Evolutionary conservation across 1,140 invertebrate genomes (phyloP), one percentile per base, ranked within the genome.

Genomic region (Apis dorsata): DNA sequence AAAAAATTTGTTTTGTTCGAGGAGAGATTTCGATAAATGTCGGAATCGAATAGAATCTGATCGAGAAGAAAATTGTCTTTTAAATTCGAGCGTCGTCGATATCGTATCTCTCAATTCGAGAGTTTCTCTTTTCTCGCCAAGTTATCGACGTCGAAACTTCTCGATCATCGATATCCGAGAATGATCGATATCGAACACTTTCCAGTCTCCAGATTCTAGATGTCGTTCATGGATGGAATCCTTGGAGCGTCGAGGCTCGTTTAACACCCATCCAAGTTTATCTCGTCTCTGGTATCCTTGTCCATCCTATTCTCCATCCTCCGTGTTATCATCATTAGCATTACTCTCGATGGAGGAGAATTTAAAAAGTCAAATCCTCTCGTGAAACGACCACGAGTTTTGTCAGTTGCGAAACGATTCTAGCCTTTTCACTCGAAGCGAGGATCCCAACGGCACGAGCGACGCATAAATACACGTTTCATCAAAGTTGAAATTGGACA

Each of bases 401-500:
- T 7, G 34, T 44, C 34, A 3, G 12, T 15, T 55, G 15, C 11
- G 12, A 55, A 15, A 44, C 15, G 17, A 15, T 7, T 0, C 8
- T 1, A 11, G 9, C 24, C 2, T 70, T 70, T 17, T 1, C 2
- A 13, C 68, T 9, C 49, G 13, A n/a, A 49, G n/a, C 34, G 34
- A 44, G 34, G 5, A 44, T 5, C 34, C 1, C 21, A 24, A 9
- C n/a, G 17, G 34, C 21, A 44, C 62, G 44, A 34, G 66, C 66
- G 0, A n/a, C 71, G 4, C 59, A 80, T 80, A 60, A 80, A 80
- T 80, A 74, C 51, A 34, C 21, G 70, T 81, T 81, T 57, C 51
- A 68, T 81, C 71, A 74, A 75, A 75, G 24, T 74, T 74, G 70
- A 11, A 72, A 65, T 60, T 74, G 55, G 62, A 81, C 79, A 81